Percentiles rank a stretch among this genome's conserved stretches.
These are phyloP conservation scores for Calliopum simillimum DNA, from an alignment of 2,888 invertebrate species.

Conservation along the genomic window DNA sequence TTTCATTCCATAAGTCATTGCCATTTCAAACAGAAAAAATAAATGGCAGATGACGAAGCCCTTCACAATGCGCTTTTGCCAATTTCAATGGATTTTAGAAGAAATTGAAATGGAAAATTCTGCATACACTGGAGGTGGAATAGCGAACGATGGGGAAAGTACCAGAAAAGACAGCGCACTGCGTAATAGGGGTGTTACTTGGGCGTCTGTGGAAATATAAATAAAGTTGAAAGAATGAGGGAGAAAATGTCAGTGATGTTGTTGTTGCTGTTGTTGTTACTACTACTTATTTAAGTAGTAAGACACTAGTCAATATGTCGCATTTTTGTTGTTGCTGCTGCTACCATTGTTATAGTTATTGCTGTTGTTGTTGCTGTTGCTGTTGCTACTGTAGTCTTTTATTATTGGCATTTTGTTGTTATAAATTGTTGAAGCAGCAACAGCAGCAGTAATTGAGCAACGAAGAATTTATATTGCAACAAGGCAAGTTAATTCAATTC, in stretches of 20 bases:
- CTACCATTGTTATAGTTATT: conserved; percentile 5
- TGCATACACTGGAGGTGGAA: no score
- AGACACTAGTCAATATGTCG: background rate
- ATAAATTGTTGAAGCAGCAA: background rate
- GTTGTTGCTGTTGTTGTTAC: background rate
- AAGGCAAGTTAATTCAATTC: no score
- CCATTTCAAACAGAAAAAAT: no score
- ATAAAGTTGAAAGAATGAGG: conserved; percentile 17
- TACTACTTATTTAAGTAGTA: conserved; percentile 7
- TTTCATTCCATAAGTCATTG: no score
- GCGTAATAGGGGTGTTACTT: no score
- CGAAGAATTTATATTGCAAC: background rate
- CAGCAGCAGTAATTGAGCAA: background rate
- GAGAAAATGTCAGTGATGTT: conserved; percentile 6
- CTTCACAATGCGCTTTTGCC: no score
- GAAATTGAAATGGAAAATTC: no score
- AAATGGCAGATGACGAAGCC: no score
- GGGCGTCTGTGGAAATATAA: background rate
- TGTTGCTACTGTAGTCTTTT: conserved; percentile 7
- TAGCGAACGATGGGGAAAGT: no score
- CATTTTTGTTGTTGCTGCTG: conserved; percentile 8
- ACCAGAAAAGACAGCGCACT: no score
- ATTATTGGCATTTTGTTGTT: conserved; percentile 5
- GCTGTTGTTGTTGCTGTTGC: background rate
- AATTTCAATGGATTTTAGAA: no score